A percentile compares a stretch with the other conserved stretches of the same genome.
Conservation (phyloP, 2,113 vertebrate genomes). For the Triplophysa dalaica region DNA sequence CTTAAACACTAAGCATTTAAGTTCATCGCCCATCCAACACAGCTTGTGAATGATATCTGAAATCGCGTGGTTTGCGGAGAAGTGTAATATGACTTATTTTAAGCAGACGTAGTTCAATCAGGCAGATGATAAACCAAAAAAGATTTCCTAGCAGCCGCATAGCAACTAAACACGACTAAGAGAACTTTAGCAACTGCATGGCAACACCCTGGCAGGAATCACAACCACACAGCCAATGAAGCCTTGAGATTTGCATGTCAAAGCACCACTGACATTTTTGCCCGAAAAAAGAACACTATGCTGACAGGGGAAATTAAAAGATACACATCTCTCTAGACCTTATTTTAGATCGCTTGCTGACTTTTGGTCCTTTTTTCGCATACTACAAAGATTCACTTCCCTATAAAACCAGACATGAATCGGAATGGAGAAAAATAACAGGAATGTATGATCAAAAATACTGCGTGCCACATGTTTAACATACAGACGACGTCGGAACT, state of each 20-base stretch:
- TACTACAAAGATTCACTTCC: slow-evolving; percentile 26
- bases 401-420: not conserved
- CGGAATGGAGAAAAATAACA: not conserved
- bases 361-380: slow-evolving; percentile 48
- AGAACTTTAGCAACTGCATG: not conserved
- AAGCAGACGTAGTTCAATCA: no score
- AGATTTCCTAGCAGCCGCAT: not conserved
- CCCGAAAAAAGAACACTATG: not conserved
- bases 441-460: not conserved
- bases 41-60: no score
- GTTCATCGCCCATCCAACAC: no score
- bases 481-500: no score
- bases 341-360: slow-evolving; percentile 43
- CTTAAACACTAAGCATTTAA: no score
- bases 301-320: slow-evolving; percentile 27
- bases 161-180: not conserved
- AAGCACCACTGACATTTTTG: not conserved
- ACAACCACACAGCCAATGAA: not conserved
- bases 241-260: not conserved
- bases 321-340: slow-evolving; percentile 51
- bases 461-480: no score
- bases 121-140: not conserved
- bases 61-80: no score
- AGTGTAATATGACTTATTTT: no score
- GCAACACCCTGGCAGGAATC: not conserved